Base-by-base conservation (phyloP, 2,113 vertebrate genomes). In the Gnathonemus echidnorhynchus region DNA sequence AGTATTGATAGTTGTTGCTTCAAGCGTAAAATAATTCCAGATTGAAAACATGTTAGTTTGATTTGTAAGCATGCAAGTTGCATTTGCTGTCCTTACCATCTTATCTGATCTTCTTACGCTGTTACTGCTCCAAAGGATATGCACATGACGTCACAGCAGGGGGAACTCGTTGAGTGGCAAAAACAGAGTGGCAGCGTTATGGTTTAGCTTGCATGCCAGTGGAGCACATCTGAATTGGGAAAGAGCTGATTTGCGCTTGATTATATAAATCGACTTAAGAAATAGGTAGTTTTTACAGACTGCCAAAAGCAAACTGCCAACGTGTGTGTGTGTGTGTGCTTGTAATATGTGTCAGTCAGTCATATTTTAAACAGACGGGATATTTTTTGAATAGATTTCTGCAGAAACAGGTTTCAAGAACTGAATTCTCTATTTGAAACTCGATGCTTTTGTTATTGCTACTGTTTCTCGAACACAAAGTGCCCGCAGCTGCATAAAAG, bases 321-420 rank as follows among this genome's bases (percentile, higher is more conserved):
- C 13, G 2, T 77, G 35, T 39, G 35, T 35, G 35, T 35, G 15
- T 77, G 31, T 3, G 2, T 77, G 9, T 11, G 3, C 9, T 70
- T 39, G 31, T 35, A 39, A 42, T 77, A 77, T 42, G 74, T 77
- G 35, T 77, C 35, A 5, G 31, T 15, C 74, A 70, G n/a, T 35
- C 10, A 77, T 39, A 77, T 77, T 77, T 77, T 42, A 77, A 77
- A 42, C 17, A 77, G 74, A 19, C 1, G 35, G 74, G 74, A 39
- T 70, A 70, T 27, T 70, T 56, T 70, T 70, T 70, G 3, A 70
- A 31, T 31, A 27, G n/a, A 13, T 31, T 31, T 27, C 74, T 39
- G 74, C 74, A 80, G 74, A 70, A 70, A 80, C 74, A 80, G 74
- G 74, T 39, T 80, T 80, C 17, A 27, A 80, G 74, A 80, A 80